A percentile compares a stretch with the other conserved stretches of the same genome.
Conservation (phyloP, 2,797 vertebrate species). For the Cryptoblepharus egeriae region DNA sequence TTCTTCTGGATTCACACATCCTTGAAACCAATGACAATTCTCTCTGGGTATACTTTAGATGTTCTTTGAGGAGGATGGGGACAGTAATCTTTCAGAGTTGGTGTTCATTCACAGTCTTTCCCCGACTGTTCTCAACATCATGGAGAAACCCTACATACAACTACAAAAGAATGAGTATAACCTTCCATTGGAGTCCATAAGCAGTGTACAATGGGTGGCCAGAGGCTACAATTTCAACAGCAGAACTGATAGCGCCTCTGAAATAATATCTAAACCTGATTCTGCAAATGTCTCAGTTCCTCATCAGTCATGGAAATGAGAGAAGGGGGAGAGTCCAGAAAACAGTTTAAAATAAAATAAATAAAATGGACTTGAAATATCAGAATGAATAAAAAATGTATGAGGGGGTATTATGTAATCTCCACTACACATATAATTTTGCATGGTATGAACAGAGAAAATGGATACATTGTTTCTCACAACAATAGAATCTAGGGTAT, state of each 20-base stretch:
- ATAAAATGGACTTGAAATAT: neutral
- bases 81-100: neutral
- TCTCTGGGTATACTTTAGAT: slow-evolving; percentile 9
- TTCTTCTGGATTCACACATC: neutral
- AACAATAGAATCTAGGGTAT: too few species aligned
- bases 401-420: neutral
- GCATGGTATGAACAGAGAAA: too few species aligned
- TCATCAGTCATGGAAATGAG: neutral
- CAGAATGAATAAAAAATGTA: neutral
- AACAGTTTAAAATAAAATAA: neutral
- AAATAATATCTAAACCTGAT: neutral
- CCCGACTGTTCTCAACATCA: slow-evolving; percentile 1
- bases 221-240: slow-evolving; percentile 19
- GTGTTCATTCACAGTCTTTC: slow-evolving; percentile 1
- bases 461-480: too few species aligned
- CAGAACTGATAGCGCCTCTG: neutral
- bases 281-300: neutral
- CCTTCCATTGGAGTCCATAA: neutral
- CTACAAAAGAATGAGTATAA: slow-evolving; percentile 12
- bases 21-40: slow-evolving; percentile 16
- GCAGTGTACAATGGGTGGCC: neutral
- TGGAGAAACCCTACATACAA: neutral
- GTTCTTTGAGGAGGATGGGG: neutral
- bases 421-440: neutral
- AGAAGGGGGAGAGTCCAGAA: neutral